Evolutionary conservation across 2,797 vertebrate species (phyloP).

Genomic region (Phalloptychus januarius): DNA sequence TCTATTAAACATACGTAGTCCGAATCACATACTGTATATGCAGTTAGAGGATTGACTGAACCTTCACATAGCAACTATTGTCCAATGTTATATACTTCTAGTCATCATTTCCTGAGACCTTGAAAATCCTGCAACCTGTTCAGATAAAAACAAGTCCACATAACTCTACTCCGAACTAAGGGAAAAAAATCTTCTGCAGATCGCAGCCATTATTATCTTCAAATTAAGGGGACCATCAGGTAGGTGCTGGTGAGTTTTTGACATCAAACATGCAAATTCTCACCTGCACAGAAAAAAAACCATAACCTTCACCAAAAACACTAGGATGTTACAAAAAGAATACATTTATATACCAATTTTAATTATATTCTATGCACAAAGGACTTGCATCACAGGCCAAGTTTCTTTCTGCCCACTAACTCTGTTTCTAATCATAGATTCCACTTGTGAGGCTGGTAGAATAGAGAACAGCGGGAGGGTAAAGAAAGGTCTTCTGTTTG

Average conservation of each 20-base stretch:
- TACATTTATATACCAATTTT: not conserved
- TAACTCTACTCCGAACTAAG: not conserved
- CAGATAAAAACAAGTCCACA: not conserved
- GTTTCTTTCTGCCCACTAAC: conserved; percentile 58
- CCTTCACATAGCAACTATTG: not conserved
- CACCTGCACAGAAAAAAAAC: not conserved
- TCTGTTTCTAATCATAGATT: conserved; percentile 57
- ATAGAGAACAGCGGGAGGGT: conserved; percentile 32
- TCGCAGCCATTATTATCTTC: not conserved
- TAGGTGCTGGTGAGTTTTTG: not conserved
- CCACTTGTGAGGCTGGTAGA: conserved; percentile 25
- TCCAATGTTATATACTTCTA: not conserved
- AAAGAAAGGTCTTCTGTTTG: conserved; percentile 38
- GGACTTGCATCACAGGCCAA: conserved; percentile 13
- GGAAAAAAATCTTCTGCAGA: not conserved
- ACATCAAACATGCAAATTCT: not conserved
- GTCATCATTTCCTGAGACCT: not conserved
- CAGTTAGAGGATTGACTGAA: not conserved
- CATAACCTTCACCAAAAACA: not conserved
- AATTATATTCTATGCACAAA: conserved; percentile 3
- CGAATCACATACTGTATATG: not conserved
- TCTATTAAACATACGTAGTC: not conserved
- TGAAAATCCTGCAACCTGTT: not conserved
- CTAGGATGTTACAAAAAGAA: not conserved
- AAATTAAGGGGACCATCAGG: not conserved